phyloP scores from a whole-genome alignment of 1,140 invertebrate species.

The Oreohelix idahoensis region DNA sequence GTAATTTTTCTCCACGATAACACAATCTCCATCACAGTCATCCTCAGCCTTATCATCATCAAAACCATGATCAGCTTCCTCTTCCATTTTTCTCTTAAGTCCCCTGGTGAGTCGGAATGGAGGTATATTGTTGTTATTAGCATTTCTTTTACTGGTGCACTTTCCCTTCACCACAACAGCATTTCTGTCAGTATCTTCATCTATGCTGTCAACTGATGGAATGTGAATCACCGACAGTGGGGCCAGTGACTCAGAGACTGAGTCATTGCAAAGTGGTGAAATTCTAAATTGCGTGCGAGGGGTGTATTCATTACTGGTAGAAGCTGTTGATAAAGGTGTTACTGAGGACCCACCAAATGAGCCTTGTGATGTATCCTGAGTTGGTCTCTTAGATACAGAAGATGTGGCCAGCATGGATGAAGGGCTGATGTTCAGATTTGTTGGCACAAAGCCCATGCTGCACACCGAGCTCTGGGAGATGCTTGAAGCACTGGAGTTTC shows the following conservation, averaged over 20 bases:
- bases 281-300: not conserved
- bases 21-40: conserved; percentile 43
- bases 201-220: conserved; percentile 33
- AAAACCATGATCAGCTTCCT: conserved; percentile 40
- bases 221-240: conserved; percentile 11
- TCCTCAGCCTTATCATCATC: conserved; percentile 44
- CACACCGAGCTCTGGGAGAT: conserved; percentile 58
- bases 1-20: conserved; percentile 35
- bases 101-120: conserved; percentile 38
- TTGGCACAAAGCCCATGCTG: conserved; percentile 66
- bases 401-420: conserved; percentile 12
- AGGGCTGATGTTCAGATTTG: conserved; percentile 47
- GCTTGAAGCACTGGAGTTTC: conserved; percentile 52
- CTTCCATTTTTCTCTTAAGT: conserved; percentile 53
- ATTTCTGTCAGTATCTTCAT: not conserved
- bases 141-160: conserved; percentile 32
- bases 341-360: not conserved
- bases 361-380: not conserved
- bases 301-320: not conserved
- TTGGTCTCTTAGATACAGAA: conserved; percentile 25
- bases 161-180: not conserved
- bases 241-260: not conserved
- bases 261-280: not conserved
- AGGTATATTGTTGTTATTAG: conserved; percentile 40
- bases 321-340: not conserved